Conservation (phyloP, 2,797 vertebrate genomes). For the Megaceryle alcyon region DNA sequence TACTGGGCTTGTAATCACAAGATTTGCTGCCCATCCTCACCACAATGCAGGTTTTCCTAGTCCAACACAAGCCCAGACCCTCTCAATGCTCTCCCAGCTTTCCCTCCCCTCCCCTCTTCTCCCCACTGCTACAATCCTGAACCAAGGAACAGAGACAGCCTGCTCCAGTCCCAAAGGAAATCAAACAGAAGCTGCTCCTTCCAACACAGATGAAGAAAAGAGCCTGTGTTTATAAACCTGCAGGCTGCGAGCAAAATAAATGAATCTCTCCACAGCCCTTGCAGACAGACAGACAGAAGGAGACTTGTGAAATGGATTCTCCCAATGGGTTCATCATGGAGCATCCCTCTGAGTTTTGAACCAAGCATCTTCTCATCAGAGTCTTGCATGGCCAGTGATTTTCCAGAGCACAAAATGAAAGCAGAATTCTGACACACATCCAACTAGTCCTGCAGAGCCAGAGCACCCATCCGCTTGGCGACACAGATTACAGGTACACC, state of each 20-base stretch:
- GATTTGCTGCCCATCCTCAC: neutral
- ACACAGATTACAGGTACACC: neutral
- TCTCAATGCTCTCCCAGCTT: neutral
- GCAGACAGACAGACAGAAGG: neutral
- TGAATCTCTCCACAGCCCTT: constrained; percentile 11
- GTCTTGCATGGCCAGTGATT: neutral
- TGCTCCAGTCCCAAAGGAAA: constrained; percentile 57
- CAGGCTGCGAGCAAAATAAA: constrained; percentile 54
- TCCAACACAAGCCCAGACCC: neutral
- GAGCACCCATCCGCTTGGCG: neutral
- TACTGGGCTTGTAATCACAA: neutral
- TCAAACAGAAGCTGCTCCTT: constrained; percentile 60
- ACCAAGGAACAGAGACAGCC: neutral
- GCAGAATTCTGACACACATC: neutral
- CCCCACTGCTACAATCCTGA: neutral
- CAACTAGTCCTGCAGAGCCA: neutral
- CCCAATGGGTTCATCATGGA: neutral
- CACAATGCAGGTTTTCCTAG: neutral
- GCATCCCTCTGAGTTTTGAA: neutral
- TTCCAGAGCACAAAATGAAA: neutral
- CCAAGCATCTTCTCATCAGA: neutral
- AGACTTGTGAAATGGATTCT: neutral
- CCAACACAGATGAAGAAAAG: constrained; percentile 55
- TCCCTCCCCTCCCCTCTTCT: neutral
- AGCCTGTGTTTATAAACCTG: constrained; percentile 53